Percentiles rank a stretch among this genome's conserved stretches.
phyloP scores from a whole-genome alignment of 2,888 invertebrate species.

The Mimachlamys varia region DNA sequence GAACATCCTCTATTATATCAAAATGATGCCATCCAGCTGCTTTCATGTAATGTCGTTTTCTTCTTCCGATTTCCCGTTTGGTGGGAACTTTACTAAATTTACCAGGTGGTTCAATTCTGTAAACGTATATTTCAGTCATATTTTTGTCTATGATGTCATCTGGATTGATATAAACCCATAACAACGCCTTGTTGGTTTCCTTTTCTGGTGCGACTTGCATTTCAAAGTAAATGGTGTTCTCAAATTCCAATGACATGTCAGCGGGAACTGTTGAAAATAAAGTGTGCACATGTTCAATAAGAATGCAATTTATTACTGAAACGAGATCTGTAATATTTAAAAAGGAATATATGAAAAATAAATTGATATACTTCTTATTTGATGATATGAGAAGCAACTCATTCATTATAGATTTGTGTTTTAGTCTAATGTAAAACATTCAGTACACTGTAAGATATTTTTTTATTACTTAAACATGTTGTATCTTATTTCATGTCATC shows the following conservation, averaged over 20 bases:
- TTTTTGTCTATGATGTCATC: constrained; percentile 49
- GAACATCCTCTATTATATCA: constrained; percentile 61
- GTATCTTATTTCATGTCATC: no score
- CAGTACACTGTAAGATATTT: no score
- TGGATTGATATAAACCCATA: constrained; percentile 71
- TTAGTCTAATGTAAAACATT: no score
- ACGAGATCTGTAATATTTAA: no score
- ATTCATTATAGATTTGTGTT: no score
- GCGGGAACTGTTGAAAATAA: constrained; percentile 63
- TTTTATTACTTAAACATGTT: no score
- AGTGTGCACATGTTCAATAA: not conserved
- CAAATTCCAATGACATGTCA: constrained; percentile 53
- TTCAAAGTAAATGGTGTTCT: constrained; percentile 64
- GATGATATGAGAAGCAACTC: no score
- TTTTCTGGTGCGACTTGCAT: constrained; percentile 62
- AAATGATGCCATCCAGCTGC: constrained; percentile 71
- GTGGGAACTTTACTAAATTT: constrained; percentile 51
- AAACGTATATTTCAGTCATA: constrained; percentile 61
- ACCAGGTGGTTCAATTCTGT: constrained; percentile 55
- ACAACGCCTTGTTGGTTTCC: constrained; percentile 63
- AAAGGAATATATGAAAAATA: no score
- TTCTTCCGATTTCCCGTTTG: constrained; percentile 55
- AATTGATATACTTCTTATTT: no score
- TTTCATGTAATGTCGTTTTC: constrained; percentile 54
- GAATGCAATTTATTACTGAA: no score